Conservation (phyloP, 2,113 vertebrate genomes). For the Prolemur simus region DNA sequence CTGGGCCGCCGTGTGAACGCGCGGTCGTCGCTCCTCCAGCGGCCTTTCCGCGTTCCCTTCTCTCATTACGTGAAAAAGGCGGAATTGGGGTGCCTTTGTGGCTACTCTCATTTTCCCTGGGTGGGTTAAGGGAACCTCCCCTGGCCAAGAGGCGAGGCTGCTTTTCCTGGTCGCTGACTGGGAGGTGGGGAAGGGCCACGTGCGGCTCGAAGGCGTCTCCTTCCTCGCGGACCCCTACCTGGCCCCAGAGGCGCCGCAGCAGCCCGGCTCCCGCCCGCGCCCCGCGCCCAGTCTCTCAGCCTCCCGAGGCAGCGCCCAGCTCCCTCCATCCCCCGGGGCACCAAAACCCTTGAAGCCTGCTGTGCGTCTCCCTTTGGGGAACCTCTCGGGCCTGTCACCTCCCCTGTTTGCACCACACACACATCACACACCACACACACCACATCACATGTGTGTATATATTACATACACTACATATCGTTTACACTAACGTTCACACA, state of each 20-base stretch:
- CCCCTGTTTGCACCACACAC: neutral
- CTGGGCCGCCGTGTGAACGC: accelerated
- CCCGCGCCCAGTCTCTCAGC: too few species aligned
- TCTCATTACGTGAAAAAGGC: neutral
- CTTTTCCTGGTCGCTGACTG: neutral
- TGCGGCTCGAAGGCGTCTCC: neutral
- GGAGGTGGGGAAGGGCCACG: neutral
- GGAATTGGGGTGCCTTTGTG: neutral
- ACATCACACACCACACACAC: too few species aligned
- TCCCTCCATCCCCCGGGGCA: neutral
- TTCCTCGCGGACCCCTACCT: too few species aligned
- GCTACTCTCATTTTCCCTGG: neutral
- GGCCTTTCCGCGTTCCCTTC: neutral
- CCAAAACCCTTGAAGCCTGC: neutral
- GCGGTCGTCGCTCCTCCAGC: accelerated
- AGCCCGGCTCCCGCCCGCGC: neutral
- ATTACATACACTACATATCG: neutral
- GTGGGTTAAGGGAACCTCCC: neutral
- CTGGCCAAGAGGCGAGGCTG: neutral
- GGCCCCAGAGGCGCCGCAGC: neutral
- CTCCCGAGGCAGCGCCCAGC: neutral
- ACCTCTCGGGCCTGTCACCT: neutral
- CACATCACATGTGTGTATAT: neutral
- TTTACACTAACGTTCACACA: neutral
- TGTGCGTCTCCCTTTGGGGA: neutral